Evolutionary conservation across 2,797 vertebrate species (phyloP).

Genomic region (Apogon hyalosoma): DNA sequence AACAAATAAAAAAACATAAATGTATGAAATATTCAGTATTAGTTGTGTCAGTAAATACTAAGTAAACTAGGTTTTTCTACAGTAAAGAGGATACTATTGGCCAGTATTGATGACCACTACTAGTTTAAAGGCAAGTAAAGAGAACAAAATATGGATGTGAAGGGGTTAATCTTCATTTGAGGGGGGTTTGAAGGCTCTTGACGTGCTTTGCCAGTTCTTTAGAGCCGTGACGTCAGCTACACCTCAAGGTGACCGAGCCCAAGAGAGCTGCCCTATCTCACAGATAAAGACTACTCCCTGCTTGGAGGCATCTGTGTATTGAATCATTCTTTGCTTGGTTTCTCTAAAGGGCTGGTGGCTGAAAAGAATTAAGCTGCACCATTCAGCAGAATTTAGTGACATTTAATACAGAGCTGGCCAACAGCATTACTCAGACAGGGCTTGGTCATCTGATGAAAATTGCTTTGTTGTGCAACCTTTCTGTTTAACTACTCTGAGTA

Average conservation of each 20-base stretch:
- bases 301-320: slow-evolving; percentile 18
- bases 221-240: slow-evolving; percentile 69
- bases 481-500: slow-evolving; percentile 29
- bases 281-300: slow-evolving; percentile 57
- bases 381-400: slow-evolving; percentile 58
- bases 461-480: slow-evolving; percentile 70
- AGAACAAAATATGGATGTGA: not conserved
- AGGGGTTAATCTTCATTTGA: slow-evolving; percentile 25
- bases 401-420: slow-evolving; percentile 56
- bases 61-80: no score
- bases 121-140: not conserved
- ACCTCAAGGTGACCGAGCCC: slow-evolving; percentile 77
- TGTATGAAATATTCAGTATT: no score
- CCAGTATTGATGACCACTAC: no score
- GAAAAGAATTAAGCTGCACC: slow-evolving; percentile 43
- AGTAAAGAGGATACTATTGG: no score
- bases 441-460: slow-evolving; percentile 57
- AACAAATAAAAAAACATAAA: no score
- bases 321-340: slow-evolving; percentile 22
- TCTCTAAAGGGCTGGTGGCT: slow-evolving; percentile 23
- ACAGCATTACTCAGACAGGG: slow-evolving; percentile 28
- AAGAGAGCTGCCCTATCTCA: slow-evolving; percentile 60
- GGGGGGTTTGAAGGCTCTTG: slow-evolving; percentile 41
- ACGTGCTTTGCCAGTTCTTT: slow-evolving; percentile 37
- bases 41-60: no score